These are phyloP conservation scores for Cylas formicarius DNA, from an alignment of 1,140 invertebrate genomes.

Conservation along the genomic window DNA sequence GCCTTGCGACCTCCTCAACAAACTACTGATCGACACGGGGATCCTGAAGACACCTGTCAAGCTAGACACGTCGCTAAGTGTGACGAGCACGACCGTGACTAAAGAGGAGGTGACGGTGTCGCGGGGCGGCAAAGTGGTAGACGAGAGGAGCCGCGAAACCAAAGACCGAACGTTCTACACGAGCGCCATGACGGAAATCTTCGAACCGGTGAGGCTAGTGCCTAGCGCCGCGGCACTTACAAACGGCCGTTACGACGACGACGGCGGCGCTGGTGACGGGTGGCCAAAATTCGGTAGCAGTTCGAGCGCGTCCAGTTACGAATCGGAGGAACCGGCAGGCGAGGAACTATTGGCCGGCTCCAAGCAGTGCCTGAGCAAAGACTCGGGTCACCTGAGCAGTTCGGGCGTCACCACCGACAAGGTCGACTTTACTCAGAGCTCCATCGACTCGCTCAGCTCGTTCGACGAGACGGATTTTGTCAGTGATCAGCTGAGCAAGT, in stretches of 20 bases:
- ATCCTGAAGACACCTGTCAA: constrained; percentile 62
- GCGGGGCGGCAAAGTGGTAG: constrained; percentile 59
- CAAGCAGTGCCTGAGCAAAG: constrained; percentile 35
- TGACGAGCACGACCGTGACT: constrained; percentile 65
- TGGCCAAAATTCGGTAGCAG: constrained; percentile 36
- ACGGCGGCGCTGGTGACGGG: constrained; percentile 19
- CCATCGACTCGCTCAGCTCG: constrained; percentile 39
- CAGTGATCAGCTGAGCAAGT: constrained; percentile 35
- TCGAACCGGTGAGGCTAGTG: constrained; percentile 55
- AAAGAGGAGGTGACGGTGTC: constrained; percentile 67
- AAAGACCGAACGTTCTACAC: constrained; percentile 67
- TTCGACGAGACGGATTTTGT: constrained; percentile 40
- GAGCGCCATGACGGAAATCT: constrained; percentile 60
- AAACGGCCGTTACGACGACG: constrained; percentile 28
- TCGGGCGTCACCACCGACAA: constrained; percentile 34
- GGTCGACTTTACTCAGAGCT: constrained; percentile 37
- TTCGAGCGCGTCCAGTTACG: constrained; percentile 40
- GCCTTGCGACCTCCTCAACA: constrained; percentile 64
- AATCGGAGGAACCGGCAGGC: constrained; percentile 30
- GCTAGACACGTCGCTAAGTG: constrained; percentile 64
- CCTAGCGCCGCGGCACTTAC: constrained; percentile 40
- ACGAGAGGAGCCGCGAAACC: constrained; percentile 64
- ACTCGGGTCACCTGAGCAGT: constrained; percentile 37
- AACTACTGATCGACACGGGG: constrained; percentile 60
- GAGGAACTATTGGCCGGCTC: constrained; percentile 12